These are phyloP conservation scores for Drosophila planitibia DNA, from an alignment of 2,888 invertebrate genomes.

Conservation along the genomic window DNA sequence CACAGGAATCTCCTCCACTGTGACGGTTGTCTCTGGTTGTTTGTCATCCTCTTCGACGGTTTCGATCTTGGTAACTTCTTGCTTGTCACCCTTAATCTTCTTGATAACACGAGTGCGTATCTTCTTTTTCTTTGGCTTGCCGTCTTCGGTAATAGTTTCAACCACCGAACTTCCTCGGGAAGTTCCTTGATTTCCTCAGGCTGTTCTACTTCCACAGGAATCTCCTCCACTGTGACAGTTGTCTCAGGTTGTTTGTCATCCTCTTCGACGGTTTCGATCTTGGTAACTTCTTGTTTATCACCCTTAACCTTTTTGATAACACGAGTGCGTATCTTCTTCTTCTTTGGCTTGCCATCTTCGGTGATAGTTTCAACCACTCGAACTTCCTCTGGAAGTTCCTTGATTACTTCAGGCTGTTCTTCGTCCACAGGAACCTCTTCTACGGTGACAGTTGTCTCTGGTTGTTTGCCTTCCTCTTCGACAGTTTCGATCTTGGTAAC, in stretches of 20 bases:
- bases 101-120: conserved; percentile 33
- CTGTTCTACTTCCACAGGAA: too few species aligned
- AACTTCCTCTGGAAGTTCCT: conserved; percentile 32
- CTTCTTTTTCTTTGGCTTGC: conserved; percentile 33
- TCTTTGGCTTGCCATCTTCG: not conserved
- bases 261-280: too few species aligned
- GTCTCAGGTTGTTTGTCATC: too few species aligned
- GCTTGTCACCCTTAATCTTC: conserved; percentile 34
- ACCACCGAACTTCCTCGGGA: too few species aligned
- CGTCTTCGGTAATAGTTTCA: conserved; percentile 1
- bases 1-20: conserved; percentile 15
- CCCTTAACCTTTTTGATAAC: too few species aligned
- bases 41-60: conserved; percentile 37
- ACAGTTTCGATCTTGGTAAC: conserved; percentile 36
- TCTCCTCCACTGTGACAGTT: too few species aligned
- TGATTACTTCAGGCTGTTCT: conserved; percentile 12
- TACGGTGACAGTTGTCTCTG: conserved; percentile 25
- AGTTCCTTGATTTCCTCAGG: too few species aligned
- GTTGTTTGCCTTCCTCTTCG: conserved; percentile 29
- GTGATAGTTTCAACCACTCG: conserved; percentile 11
- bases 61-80: conserved; percentile 35
- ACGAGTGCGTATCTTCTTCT: too few species aligned
- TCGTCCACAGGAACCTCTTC: conserved; percentile 23
- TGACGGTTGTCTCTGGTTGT: conserved; percentile 24
- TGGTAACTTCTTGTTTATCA: too few species aligned